Conservation (phyloP, 2,113 vertebrate genomes). For the Phrynosoma platyrhinos region DNA sequence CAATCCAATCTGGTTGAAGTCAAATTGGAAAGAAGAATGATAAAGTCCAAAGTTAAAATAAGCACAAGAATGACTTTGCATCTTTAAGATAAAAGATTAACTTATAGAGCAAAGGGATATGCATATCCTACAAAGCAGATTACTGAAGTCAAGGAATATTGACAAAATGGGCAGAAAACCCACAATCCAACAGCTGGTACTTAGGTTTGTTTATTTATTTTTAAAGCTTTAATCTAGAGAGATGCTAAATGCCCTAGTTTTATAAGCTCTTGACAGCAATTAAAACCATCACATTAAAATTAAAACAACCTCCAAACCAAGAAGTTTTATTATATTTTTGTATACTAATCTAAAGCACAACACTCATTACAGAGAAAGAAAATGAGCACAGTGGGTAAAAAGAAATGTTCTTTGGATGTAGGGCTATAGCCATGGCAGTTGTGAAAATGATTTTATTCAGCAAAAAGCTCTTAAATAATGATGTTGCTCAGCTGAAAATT, state of each 20-base stretch:
- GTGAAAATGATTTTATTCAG: not conserved
- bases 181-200: not conserved
- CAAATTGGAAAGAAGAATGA: not conserved
- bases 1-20: constrained; percentile 1
- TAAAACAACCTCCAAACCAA: not conserved
- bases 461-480: not conserved
- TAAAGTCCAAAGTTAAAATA: not conserved
- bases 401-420: not conserved
- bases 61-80: not conserved
- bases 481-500: constrained; percentile 2
- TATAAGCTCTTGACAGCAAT: not conserved
- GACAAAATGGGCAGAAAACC: not conserved
- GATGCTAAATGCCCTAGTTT: not conserved
- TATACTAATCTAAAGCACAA: not conserved
- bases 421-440: constrained; percentile 12
- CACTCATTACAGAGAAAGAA: not conserved
- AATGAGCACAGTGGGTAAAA: constrained; percentile 23
- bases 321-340: constrained; percentile 13
- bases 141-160: not conserved
- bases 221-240: not conserved
- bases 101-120: not conserved
- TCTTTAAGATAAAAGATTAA: constrained; percentile 8
- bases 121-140: not conserved
- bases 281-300: not conserved
- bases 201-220: not conserved